Evolutionary conservation across 2,797 vertebrate genomes (phyloP).

Genomic region (Thalassophryne amazonica): DNA sequence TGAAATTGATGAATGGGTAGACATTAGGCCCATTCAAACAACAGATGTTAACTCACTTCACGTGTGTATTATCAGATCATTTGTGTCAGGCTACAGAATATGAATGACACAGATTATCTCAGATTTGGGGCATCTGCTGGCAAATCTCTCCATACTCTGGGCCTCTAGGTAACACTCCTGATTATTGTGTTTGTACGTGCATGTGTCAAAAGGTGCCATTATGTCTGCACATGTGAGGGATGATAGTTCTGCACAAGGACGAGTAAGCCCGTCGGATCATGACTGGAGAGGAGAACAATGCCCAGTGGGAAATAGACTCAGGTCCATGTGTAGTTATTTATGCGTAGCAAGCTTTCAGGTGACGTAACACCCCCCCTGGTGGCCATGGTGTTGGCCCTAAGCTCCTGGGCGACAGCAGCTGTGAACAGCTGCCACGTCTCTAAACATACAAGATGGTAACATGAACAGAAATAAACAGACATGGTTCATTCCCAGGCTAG

Average conservation of each 20-base stretch:
- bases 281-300: slow-evolving; percentile 3
- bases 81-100: slow-evolving; percentile 78
- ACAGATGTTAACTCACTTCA: slow-evolving; percentile 83
- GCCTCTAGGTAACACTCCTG: slow-evolving; percentile 60
- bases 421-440: slow-evolving; percentile 38
- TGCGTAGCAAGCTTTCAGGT: slow-evolving; percentile 11
- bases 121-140: slow-evolving; percentile 67
- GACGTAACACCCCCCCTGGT: slow-evolving; percentile 22
- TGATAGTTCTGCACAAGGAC: slow-evolving; percentile 47
- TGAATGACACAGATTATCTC: slow-evolving; percentile 80
- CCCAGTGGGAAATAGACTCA: slow-evolving; percentile 21
- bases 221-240: slow-evolving; percentile 35
- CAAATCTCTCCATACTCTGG: slow-evolving; percentile 48
- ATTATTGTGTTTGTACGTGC: slow-evolving; percentile 22
- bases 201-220: slow-evolving; percentile 38
- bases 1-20: slow-evolving; percentile 81
- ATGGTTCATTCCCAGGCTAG: neutral
- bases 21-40: slow-evolving; percentile 81
- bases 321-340: slow-evolving; percentile 1
- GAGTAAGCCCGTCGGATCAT: slow-evolving; percentile 18
- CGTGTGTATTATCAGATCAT: slow-evolving; percentile 81
- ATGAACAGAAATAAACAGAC: slow-evolving; percentile 10
- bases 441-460: slow-evolving; percentile 2
- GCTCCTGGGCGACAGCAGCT: slow-evolving; percentile 13
- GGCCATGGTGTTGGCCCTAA: slow-evolving; percentile 10